A percentile compares a stretch with the other conserved stretches of the same genome.
Conservation (phyloP, 1,140 invertebrate genomes). For the Lasioglossum baleicum region DNA sequence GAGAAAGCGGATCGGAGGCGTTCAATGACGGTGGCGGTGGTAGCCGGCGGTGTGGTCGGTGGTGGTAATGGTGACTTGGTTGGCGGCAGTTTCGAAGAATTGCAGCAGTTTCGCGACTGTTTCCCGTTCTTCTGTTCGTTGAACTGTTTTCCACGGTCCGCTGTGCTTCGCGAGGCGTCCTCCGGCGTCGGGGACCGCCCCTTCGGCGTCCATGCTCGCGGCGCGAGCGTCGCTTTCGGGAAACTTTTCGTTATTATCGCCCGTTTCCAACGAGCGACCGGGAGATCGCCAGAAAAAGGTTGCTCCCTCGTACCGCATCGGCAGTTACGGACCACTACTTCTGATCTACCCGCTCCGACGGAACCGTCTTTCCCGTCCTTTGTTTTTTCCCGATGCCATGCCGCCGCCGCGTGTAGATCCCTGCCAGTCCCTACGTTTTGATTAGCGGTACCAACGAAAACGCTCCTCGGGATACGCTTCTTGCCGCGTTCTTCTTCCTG, state of each 20-base stretch:
- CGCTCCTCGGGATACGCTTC: conserved; percentile 10
- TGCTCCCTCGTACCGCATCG: conserved; percentile 25
- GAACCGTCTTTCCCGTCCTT: conserved; percentile 7
- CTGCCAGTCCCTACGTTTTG: conserved; percentile 44
- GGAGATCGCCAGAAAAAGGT: conserved; percentile 50
- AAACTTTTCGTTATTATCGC: conserved; percentile 70
- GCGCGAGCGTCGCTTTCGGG: conserved; percentile 38
- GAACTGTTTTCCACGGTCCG: conserved; percentile 66
- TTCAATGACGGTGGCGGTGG: conserved; percentile 27
- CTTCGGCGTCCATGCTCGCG: conserved; percentile 14
- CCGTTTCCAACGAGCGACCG: conserved; percentile 15
- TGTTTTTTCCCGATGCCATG: conserved; percentile 12
- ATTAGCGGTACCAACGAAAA: conserved; percentile 44
- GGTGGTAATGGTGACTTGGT: conserved; percentile 3
- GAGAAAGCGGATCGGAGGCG: neutral
- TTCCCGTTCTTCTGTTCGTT: conserved; percentile 68
- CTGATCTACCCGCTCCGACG: conserved; percentile 11
- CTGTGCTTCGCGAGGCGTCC: conserved; percentile 47
- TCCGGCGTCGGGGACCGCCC: conserved; percentile 8
- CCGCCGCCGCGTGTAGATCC: conserved; percentile 42
- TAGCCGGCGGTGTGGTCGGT: conserved; percentile 3
- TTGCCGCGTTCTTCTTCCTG: neutral
- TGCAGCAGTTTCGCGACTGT: conserved; percentile 71
- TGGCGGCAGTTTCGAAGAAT: conserved; percentile 67
- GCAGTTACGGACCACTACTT: conserved; percentile 37